Percentiles rank a stretch among this genome's conserved stretches.
phyloP scores from a whole-genome alignment of 2,888 invertebrate genomes.

The Dryadula phaetusa region DNA sequence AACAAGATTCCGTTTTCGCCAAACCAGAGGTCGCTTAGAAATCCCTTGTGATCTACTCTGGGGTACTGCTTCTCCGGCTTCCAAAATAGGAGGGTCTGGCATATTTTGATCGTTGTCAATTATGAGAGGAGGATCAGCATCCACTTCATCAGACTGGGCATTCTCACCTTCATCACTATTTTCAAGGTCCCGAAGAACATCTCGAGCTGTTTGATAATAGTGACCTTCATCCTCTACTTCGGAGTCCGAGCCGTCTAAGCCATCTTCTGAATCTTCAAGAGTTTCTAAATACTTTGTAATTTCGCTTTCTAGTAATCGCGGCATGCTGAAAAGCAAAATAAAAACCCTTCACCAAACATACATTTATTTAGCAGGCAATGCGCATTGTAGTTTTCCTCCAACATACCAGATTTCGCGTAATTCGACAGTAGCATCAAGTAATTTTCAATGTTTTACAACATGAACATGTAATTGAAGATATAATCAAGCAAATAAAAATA shows the following conservation, averaged over 20 bases:
- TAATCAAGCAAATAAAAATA: no score
- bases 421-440: no score
- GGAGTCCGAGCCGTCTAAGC: constrained; percentile 51
- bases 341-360: no score
- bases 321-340: no score
- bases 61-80: constrained; percentile 50
- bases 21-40: constrained; percentile 54
- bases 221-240: constrained; percentile 54
- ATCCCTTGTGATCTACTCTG: constrained; percentile 52
- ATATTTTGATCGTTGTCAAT: constrained; percentile 51
- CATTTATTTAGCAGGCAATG: no score
- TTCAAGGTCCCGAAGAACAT: constrained; percentile 53
- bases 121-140: constrained; percentile 53
- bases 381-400: no score
- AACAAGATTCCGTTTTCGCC: constrained; percentile 54
- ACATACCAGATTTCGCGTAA: no score
- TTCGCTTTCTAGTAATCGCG: no score
- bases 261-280: not conserved
- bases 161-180: constrained; percentile 52
- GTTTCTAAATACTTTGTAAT: no score
- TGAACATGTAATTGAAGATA: constrained; percentile 49
- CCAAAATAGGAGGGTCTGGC: constrained; percentile 53
- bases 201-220: constrained; percentile 55
- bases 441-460: constrained; percentile 53
- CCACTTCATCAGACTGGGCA: no score